These are phyloP conservation scores for Alca torda DNA, from an alignment of 2,797 vertebrate genomes.

Conservation along the genomic window DNA sequence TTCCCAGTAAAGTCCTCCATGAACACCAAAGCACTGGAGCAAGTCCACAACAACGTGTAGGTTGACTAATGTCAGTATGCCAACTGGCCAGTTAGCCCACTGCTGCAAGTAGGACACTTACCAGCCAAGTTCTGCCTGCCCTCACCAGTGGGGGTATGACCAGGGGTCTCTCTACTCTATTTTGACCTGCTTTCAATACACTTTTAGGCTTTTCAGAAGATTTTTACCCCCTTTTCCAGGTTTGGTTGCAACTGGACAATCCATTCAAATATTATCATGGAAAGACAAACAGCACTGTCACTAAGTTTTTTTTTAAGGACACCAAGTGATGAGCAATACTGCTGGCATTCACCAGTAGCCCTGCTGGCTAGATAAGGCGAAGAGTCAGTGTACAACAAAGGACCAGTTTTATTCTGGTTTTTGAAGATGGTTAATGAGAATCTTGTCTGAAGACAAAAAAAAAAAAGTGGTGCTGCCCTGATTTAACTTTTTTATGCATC, in stretches of 20 bases:
- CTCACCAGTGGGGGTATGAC: background rate
- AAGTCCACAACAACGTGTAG: background rate
- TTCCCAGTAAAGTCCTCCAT: background rate
- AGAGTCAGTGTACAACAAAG: background rate
- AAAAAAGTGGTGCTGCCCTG: background rate
- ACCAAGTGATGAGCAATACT: background rate
- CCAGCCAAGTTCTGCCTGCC: background rate
- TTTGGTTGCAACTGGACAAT: background rate
- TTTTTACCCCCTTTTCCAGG: background rate
- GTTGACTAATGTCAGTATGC: background rate
- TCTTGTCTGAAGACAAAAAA: background rate
- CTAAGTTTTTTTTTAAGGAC: background rate
- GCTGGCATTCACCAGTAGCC: background rate
- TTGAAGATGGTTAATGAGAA: background rate
- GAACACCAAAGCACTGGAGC: background rate
- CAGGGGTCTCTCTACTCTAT: background rate
- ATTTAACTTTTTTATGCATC: background rate
- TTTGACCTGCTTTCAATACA: background rate
- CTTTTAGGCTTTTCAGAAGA: background rate
- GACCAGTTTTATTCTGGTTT: background rate
- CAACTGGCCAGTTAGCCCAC: background rate
- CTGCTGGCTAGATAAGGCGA: background rate
- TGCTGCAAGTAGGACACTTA: background rate
- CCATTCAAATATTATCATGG: background rate
- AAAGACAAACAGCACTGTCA: background rate